Percentiles rank a stretch among this genome's conserved stretches.
Evolutionary conservation across 2,888 invertebrate genomes (phyloP).

Genomic region (Latrodectus hesperus): DNA sequence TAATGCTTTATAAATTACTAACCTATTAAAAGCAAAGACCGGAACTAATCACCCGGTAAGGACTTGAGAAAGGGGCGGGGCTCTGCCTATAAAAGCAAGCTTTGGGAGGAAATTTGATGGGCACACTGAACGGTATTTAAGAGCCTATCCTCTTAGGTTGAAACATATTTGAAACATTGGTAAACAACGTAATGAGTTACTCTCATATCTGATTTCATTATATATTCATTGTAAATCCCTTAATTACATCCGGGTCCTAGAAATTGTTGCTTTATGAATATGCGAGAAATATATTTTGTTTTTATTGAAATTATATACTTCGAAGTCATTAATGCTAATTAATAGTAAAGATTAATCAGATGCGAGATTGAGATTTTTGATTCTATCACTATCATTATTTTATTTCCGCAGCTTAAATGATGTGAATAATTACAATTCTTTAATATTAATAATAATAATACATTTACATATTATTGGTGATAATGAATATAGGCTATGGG

Average conservation of each 20-base stretch:
- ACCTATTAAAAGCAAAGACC: constrained; percentile 26
- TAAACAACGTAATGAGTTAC: neutral
- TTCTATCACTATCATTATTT: too few species aligned
- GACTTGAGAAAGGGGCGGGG: neutral
- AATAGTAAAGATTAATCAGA: too few species aligned
- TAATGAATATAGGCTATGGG: too few species aligned
- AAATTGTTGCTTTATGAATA: neutral
- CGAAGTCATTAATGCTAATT: too few species aligned
- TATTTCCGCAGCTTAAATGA: too few species aligned
- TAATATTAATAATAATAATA: too few species aligned
- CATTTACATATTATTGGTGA: too few species aligned
- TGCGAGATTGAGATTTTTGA: too few species aligned
- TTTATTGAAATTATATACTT: too few species aligned
- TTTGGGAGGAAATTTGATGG: constrained; percentile 5
- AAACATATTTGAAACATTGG: neutral
- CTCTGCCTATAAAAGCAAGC: neutral
- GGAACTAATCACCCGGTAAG: neutral
- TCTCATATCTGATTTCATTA: neutral
- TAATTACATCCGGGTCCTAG: neutral
- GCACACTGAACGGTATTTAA: neutral
- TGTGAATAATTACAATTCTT: too few species aligned
- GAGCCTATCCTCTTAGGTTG: neutral
- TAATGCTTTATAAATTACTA: constrained; percentile 54
- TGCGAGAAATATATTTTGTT: neutral
- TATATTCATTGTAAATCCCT: neutral